These are phyloP conservation scores for human DNA, from an alignment of 2,113 vertebrate species.

Conservation along the genomic window GRCh38 chr11:68366501-68367000, in stretches of 20 bases:
- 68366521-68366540: not conserved
- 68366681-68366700: not conserved
- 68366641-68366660: not conserved
- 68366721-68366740: not conserved
- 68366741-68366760: not conserved
- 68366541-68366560: not conserved
- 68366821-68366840: not conserved
- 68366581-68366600: not conserved
- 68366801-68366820: not conserved
- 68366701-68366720: not conserved
- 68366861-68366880: not conserved
- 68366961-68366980: not conserved
- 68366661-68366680: not conserved
- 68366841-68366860: not conserved
- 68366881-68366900: not conserved
- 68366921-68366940: not conserved
- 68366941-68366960: rapidly evolving
- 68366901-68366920: not conserved
- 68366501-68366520: not conserved
- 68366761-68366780: not conserved
- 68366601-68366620: not conserved
- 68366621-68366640: not conserved
- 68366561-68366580: not conserved
- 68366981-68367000: not conserved
- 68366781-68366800: not conserved